Percentiles rank a stretch among this genome's conserved stretches.
Evolutionary conservation across 2,797 vertebrate genomes (phyloP).

Genomic region (Notolabrus celidotus): DNA sequence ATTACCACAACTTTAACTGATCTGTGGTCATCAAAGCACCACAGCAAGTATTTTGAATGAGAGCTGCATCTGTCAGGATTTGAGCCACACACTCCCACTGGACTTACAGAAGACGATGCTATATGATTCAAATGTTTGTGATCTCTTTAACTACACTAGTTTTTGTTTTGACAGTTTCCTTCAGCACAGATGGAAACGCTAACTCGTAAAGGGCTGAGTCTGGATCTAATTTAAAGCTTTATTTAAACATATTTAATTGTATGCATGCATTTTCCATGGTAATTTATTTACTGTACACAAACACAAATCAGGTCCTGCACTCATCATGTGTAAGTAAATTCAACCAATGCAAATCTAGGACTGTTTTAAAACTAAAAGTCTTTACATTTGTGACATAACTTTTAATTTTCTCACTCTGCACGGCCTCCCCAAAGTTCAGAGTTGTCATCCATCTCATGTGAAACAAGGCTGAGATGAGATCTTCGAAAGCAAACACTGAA

Average conservation of each 20-base stretch:
- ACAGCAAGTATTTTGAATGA: background rate
- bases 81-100: background rate
- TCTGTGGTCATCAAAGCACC: slow-evolving; percentile 1
- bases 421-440: background rate
- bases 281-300: background rate
- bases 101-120: background rate
- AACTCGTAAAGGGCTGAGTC: background rate
- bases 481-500: slow-evolving; percentile 57
- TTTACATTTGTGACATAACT: too few species aligned
- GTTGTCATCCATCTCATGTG: slow-evolving; percentile 4
- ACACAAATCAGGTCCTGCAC: too few species aligned
- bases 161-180: background rate
- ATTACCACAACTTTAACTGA: slow-evolving; percentile 5
- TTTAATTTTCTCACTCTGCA: background rate
- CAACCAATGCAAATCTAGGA: background rate
- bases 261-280: too few species aligned
- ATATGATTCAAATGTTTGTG: background rate
- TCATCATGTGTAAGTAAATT: background rate
- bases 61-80: slow-evolving; percentile 10
- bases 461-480: slow-evolving; percentile 40
- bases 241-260: too few species aligned
- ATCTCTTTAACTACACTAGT: background rate
- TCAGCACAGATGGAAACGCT: background rate
- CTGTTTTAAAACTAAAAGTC: too few species aligned
- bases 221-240: too few species aligned